Percentiles rank a stretch among this genome's conserved stretches.
Evolutionary conservation across 2,797 vertebrate species (phyloP).

Genomic region (Xenentodon cancila): DNA sequence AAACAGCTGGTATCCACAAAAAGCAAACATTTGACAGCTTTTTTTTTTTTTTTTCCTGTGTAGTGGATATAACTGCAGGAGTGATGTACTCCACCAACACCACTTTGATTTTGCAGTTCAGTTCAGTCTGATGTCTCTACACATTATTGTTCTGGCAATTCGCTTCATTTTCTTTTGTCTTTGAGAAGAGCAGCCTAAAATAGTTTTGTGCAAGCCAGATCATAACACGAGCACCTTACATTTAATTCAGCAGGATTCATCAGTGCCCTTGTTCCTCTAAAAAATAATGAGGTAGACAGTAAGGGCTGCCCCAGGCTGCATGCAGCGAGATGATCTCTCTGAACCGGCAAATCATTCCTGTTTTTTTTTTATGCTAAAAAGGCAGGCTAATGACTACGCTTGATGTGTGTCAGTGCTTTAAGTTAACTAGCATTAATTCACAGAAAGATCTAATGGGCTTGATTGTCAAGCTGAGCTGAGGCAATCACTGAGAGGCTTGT

Average conservation of each 20-base stretch:
- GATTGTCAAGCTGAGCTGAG: conserved; percentile 70
- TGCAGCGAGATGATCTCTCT: conserved; percentile 76
- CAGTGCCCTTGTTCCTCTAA: conserved; percentile 70
- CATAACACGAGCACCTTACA: conserved; percentile 66
- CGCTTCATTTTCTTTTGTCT: conserved; percentile 66
- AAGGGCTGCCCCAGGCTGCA: conserved; percentile 67
- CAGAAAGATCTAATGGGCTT: conserved; percentile 73
- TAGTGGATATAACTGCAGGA: conserved; percentile 64
- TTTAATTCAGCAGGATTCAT: conserved; percentile 75
- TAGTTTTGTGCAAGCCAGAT: conserved; percentile 51
- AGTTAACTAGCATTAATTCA: conserved; percentile 76
- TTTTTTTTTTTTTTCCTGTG: conserved; percentile 62
- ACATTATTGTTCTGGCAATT: conserved; percentile 47
- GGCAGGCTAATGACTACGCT: conserved; percentile 72
- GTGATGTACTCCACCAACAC: conserved; percentile 65
- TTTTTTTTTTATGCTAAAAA: conserved; percentile 68
- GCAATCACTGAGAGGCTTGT: conserved; percentile 54
- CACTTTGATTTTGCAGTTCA: conserved; percentile 69
- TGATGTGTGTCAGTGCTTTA: conserved; percentile 76
- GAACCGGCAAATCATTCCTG: conserved; percentile 74
- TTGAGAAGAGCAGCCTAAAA: conserved; percentile 49
- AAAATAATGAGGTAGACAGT: conserved; percentile 77
- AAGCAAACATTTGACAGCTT: conserved; percentile 66
- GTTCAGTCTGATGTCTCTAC: conserved; percentile 58
- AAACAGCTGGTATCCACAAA: conserved; percentile 60